Conservation (phyloP, 1,140 invertebrate species). For the Drosophila athabasca region DNA sequence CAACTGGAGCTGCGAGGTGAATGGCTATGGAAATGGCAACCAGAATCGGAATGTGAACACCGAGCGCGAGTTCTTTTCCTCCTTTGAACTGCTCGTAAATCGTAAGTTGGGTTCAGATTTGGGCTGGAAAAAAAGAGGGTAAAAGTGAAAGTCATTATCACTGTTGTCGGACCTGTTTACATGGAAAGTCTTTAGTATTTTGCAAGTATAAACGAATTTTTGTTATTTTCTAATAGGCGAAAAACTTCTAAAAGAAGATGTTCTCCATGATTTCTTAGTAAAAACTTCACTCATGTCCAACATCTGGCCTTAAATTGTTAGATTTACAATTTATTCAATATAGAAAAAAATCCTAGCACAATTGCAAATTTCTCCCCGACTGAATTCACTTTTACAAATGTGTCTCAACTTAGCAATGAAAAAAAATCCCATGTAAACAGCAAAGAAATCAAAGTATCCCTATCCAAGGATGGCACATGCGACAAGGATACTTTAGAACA, state of each 20-base stretch:
- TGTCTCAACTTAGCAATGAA: slow-evolving; percentile 45
- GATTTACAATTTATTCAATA: no score
- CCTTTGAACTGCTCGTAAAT: slow-evolving; percentile 83
- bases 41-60: slow-evolving; percentile 45
- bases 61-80: slow-evolving; percentile 59
- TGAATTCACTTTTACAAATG: slow-evolving; percentile 16
- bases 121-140: background rate
- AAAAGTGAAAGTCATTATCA: slow-evolving; percentile 28
- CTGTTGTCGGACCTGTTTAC: slow-evolving; percentile 37
- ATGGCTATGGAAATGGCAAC: slow-evolving; percentile 1
- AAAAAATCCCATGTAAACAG: slow-evolving; percentile 39
- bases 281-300: no score
- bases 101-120: slow-evolving; percentile 71
- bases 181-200: slow-evolving; percentile 18
- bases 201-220: background rate
- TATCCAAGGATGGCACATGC: background rate
- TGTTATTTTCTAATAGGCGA: no score
- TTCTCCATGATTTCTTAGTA: no score
- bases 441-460: slow-evolving; percentile 19
- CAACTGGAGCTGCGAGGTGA: slow-evolving; percentile 82
- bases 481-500: background rate
- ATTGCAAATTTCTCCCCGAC: background rate
- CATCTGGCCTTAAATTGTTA: no score
- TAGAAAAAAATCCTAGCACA: no score
- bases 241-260: no score